Evolutionary conservation across 2,888 invertebrate genomes (phyloP).

Genomic region (Camponotus fellah): DNA sequence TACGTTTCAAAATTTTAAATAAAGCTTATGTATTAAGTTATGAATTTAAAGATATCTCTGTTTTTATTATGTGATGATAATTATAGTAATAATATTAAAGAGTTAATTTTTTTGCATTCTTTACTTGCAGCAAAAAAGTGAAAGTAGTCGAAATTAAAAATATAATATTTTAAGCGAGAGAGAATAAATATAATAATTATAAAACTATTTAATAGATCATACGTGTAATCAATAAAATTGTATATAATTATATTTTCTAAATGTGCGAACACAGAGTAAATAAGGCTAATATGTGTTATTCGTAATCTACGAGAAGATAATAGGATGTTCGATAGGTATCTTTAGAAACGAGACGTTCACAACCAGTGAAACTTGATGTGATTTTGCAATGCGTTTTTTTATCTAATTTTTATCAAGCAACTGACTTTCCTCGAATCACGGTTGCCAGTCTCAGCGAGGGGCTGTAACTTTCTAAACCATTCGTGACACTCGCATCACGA

Average conservation of each 20-base stretch:
- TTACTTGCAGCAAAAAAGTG: neutral
- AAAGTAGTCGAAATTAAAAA: neutral
- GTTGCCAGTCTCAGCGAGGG: slow-evolving; percentile 31
- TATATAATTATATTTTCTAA: neutral
- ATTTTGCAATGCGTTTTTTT: slow-evolving; percentile 68
- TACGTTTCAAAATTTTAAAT: neutral
- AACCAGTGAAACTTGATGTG: slow-evolving; percentile 59
- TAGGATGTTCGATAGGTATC: slow-evolving; percentile 1
- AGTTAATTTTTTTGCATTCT: neutral
- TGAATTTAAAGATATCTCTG: neutral
- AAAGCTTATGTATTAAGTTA: neutral
- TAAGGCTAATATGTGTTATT: neutral
- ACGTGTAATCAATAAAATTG: neutral
- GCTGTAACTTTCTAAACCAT: slow-evolving; percentile 72
- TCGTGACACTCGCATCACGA: slow-evolving; percentile 63
- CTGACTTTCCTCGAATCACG: slow-evolving; percentile 63
- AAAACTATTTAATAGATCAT: neutral
- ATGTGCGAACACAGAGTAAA: neutral
- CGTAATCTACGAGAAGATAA: slow-evolving; percentile 27
- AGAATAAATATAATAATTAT: neutral
- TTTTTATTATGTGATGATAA: neutral
- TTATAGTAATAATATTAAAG: neutral
- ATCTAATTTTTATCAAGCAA: slow-evolving; percentile 55
- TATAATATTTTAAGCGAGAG: neutral
- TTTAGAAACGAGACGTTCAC: slow-evolving; percentile 40